Evolutionary conservation across 92 coral and sea anemone genomes (phyloP).

Genomic region (Metridium senile): DNA sequence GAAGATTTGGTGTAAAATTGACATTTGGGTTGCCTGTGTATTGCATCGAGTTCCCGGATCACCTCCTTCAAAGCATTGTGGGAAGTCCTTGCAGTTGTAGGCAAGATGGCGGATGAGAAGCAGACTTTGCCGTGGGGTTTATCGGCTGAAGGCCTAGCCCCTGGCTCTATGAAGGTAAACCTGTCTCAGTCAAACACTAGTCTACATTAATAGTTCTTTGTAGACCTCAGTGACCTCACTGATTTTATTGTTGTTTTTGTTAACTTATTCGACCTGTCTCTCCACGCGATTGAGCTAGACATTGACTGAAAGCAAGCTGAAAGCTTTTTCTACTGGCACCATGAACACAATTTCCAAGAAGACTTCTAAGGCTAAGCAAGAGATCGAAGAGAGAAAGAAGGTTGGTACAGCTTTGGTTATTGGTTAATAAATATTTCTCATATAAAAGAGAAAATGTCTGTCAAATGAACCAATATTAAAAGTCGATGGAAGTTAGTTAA

Average conservation of each 20-base stretch:
- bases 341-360: slow-evolving; percentile 85
- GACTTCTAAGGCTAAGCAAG: slow-evolving; percentile 87
- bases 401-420: slow-evolving; percentile 33
- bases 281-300: slow-evolving; percentile 58
- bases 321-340: slow-evolving; percentile 80
- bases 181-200: not conserved
- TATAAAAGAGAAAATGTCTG: not conserved
- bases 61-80: slow-evolving; percentile 5
- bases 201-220: not conserved
- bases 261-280: slow-evolving; percentile 1
- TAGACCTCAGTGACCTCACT: not conserved
- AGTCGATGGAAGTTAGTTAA: no score
- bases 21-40: slow-evolving; percentile 3
- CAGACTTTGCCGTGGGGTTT: slow-evolving; percentile 88
- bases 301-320: slow-evolving; percentile 81
- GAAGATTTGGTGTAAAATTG: no score
- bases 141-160: slow-evolving; percentile 81
- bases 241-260: not conserved
- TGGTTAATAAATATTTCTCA: not conserved
- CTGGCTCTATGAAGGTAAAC: slow-evolving; percentile 89
- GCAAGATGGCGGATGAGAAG: slow-evolving; percentile 50
- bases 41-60: not conserved
- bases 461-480: no score
- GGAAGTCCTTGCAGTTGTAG: not conserved
- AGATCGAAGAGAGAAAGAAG: slow-evolving; percentile 84